phyloP scores from a whole-genome alignment of 2,797 vertebrate genomes.

The Anguilla marmorata region DNA sequence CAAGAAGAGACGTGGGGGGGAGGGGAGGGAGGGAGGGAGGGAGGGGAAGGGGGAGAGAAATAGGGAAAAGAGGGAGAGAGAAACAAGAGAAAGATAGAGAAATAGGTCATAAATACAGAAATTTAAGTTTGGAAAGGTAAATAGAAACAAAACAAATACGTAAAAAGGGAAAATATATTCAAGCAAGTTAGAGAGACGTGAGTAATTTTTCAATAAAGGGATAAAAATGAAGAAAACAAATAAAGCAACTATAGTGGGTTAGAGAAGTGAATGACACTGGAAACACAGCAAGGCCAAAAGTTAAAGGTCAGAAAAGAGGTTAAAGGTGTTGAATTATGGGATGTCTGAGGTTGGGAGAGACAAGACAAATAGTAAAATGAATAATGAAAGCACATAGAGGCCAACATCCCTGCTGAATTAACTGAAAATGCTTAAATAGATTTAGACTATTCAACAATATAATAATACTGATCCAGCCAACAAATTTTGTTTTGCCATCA shows the following conservation, averaged over 20 bases:
- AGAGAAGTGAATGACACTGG: conserved; percentile 69
- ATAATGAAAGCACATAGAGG: conserved; percentile 20
- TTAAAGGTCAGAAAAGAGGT: conserved; percentile 52
- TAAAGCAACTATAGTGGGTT: conserved; percentile 61
- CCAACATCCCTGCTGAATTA: conserved; percentile 34
- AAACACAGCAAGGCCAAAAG: conserved; percentile 61
- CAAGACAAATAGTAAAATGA: conserved; percentile 35
- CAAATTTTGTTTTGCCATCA: background rate
- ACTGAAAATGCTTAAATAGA: background rate
- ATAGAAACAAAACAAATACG: conserved; percentile 67
- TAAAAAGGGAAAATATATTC: conserved; percentile 59
- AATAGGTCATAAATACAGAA: conserved; percentile 95
- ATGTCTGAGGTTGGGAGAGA: conserved; percentile 40
- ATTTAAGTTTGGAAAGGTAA: conserved; percentile 80
- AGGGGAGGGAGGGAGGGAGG: conserved; percentile 20
- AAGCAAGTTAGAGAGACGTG: conserved; percentile 68
- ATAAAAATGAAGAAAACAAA: conserved; percentile 50
- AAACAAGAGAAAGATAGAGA: conserved; percentile 82
- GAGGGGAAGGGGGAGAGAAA: conserved; percentile 52
- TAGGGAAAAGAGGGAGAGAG: conserved; percentile 55
- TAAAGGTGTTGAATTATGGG: conserved; percentile 34
- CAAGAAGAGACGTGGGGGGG: conserved; percentile 50
- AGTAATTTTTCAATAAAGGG: conserved; percentile 53
- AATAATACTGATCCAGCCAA: background rate
- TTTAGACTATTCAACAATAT: background rate